phyloP scores from a whole-genome alignment of 2,888 invertebrate species.

The Sacculina carcini region DNA sequence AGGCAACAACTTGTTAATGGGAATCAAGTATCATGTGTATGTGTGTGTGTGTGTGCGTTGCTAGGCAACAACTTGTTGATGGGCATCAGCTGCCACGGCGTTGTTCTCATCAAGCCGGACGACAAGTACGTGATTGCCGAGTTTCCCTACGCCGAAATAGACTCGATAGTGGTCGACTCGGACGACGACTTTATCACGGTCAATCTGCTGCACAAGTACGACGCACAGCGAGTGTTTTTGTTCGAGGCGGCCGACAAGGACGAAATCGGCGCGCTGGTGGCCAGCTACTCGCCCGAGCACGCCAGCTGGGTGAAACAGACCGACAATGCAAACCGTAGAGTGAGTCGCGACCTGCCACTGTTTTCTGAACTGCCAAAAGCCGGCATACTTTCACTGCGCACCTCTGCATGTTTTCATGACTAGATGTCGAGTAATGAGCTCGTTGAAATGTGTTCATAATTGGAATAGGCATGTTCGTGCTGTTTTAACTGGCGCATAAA shows the following conservation, averaged over 20 bases:
- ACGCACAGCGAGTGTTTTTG: conserved; percentile 59
- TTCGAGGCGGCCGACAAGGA: conserved; percentile 69
- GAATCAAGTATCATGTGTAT: no score
- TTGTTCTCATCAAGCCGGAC: conserved; percentile 66
- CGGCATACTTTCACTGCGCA: no score
- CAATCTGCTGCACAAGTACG: conserved; percentile 43
- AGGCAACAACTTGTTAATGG: no score
- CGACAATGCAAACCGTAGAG: conserved; percentile 10
- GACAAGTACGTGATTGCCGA: conserved; percentile 77
- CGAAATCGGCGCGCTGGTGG: conserved; percentile 73
- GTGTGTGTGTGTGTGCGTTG: no score
- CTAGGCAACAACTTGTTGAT: conserved; percentile 32
- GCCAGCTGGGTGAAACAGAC: conserved; percentile 25
- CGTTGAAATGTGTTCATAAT: no score
- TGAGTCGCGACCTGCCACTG: conserved; percentile 1
- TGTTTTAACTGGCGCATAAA: no score
- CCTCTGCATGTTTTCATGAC: no score
- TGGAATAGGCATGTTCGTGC: no score
- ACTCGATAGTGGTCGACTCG: conserved; percentile 67
- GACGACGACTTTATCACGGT: conserved; percentile 65
- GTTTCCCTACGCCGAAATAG: conserved; percentile 67
- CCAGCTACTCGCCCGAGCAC: conserved; percentile 62
- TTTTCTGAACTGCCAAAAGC: no score
- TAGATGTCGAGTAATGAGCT: no score
- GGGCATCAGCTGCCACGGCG: conserved; percentile 69